Percentiles rank a stretch among this genome's conserved stretches.
Conservation (phyloP, 2,888 invertebrate genomes). For the Ophonus ardosiacus region DNA sequence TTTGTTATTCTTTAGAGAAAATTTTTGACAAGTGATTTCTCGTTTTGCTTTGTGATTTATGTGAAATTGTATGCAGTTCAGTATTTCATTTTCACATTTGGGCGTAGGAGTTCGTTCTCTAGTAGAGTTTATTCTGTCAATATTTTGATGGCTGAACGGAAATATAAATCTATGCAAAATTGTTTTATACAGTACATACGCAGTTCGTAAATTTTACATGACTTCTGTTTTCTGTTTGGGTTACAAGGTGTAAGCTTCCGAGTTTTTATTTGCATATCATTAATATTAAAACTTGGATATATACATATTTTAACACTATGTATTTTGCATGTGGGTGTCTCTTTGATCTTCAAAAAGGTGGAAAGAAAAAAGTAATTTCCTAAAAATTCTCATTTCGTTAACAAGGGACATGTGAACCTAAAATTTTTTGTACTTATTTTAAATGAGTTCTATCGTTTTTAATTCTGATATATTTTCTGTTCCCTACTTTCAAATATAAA, state of each 20-base stretch:
- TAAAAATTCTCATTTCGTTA: neutral
- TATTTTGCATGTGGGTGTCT: too few relatives aligned
- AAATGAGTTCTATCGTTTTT: too few relatives aligned
- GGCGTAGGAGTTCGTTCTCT: neutral
- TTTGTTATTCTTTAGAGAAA: neutral
- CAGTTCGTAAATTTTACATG: slow-evolving; percentile 27
- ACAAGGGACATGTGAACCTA: neutral
- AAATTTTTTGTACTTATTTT: too few relatives aligned
- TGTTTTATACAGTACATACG: slow-evolving; percentile 27
- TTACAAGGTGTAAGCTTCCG: neutral
- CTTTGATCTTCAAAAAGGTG: slow-evolving; percentile 14
- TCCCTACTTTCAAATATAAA: too few relatives aligned
- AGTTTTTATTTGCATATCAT: slow-evolving; percentile 4
- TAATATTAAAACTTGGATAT: neutral
- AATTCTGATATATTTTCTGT: too few relatives aligned
- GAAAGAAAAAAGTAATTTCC: neutral
- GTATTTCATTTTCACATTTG: slow-evolving; percentile 27
- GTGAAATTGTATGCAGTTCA: neutral
- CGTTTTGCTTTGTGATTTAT: slow-evolving; percentile 21
- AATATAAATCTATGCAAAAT: slow-evolving; percentile 36
- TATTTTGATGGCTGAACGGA: slow-evolving; percentile 40
- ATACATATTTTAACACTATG: neutral
- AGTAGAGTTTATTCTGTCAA: slow-evolving; percentile 23
- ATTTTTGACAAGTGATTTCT: neutral
- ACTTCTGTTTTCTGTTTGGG: slow-evolving; percentile 10